Base-by-base conservation (phyloP, 2,888 invertebrate genomes). In the Morinoia aosen region DNA sequence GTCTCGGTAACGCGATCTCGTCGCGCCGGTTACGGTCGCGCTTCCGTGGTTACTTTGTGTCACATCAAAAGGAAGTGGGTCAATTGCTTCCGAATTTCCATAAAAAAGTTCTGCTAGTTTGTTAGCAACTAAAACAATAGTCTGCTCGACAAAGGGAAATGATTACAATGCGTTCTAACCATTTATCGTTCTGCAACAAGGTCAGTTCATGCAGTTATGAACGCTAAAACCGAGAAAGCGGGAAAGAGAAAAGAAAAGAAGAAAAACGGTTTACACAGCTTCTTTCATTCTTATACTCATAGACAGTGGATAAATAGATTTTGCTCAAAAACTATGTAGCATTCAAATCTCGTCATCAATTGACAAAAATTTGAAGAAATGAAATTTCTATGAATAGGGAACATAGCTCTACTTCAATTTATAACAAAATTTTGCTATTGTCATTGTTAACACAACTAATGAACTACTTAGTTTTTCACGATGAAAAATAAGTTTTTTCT, bases 61-160 rank as follows among this genome's bases (percentile, higher is more conserved):
- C 93, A 93, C 57, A 93, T 57, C 57, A 48, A 93, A 93, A 57
- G 93, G 57, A 93, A 93, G 93, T 93, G 57, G 93, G 93, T 93
- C 93, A 93, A 39, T 93, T 57, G 48, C 93, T 93, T 93, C 93
- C 93, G 58, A 93, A 57, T 93, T 93, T 93, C 93, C 93, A 48
- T 33, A 57, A 93, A 93, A 93, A 93, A 93, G 57, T 93, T 57
- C 58, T n/a, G 57, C 57, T 93, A 57, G 57, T 93, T 76, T 93
- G 93, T 57, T 57, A 93, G n/a, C 93, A 57, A 57, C 57, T 33
- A 93, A 57, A 93, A 93, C 93, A 93, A 93, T 93, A 57, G 93
- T 57, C 93, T 12, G 10, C 58, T 14, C 25, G 48, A 93, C 93
- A 93, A 93, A 93, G 33, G 93, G 57, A 93, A 93, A 93, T 33